Base-by-base conservation (phyloP, 1,140 invertebrate species). In the Globodera ellingtonae region DNA sequence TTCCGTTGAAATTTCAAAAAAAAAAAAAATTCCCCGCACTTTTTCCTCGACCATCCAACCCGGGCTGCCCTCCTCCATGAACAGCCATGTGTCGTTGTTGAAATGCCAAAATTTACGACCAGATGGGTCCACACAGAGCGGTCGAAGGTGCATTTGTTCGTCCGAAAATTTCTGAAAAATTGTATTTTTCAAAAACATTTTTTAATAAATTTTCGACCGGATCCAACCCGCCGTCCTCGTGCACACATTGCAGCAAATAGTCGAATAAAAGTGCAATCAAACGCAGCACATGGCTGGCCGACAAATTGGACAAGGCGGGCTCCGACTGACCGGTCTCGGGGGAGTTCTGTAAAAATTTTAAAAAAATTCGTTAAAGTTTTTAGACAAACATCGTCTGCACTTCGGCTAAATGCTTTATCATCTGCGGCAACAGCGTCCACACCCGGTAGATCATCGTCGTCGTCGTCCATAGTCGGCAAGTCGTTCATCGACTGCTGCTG, bases 61-160 rank as follows among this genome's bases (percentile, higher is more conserved):
- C 35, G 56, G 56, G 13, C 67, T 35, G 48, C 24, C 44, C 65
- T 67, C 44, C 46, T 80, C 79, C 47, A 78, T 48, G 52, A 80
- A 80, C n/a, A 80, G 62, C 70, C 72, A 80, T 47, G 72, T 75
- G 50, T 78, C 79, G 46, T 65, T 44, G 6, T 18, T 6, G 15
- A 80, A 80, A 75, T 74, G 67, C 79, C 79, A 80, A 72, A 80
- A 77, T 67, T 80, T 80, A 7, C 59, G 24, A 5, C 62, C 62
- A 35, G 35, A n/a, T 50, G 56, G 21, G 52, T 80, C 79, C 18
- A 78, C 59, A 13, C 52, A 70, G 21, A 80, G 9, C 21, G 79
- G 79, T 35, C 46, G 8, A 4, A 69, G 52, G 69, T 72, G 56
- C 24, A 73, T 67, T n/a, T 76, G 21, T 21, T 75, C 62, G n/a